Evolutionary conservation across 1,140 invertebrate species (phyloP).

Genomic region (Neodiprion lecontei): DNA sequence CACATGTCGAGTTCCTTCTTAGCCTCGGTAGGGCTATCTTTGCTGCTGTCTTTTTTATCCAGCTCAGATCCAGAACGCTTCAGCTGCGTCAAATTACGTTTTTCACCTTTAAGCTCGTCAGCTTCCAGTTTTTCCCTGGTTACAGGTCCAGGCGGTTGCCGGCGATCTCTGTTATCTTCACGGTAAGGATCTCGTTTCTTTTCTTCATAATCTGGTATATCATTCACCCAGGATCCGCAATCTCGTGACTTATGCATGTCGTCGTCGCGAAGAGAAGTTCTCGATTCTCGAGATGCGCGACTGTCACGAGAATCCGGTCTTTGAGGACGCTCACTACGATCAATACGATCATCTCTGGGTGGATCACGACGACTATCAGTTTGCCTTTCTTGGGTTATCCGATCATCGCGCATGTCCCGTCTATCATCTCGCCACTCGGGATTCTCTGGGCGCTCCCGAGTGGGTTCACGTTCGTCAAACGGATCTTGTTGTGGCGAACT

Average conservation of each 20-base stretch:
- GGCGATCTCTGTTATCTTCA: slow-evolving; percentile 48
- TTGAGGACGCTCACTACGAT: slow-evolving; percentile 62
- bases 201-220: slow-evolving; percentile 59
- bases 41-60: slow-evolving; percentile 54
- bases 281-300: slow-evolving; percentile 64
- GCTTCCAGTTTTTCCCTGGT: slow-evolving; percentile 70
- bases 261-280: slow-evolving; percentile 60
- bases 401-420: slow-evolving; percentile 22
- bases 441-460: slow-evolving; percentile 40
- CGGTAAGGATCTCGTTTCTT: slow-evolving; percentile 52
- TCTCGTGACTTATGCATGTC: slow-evolving; percentile 52
- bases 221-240: slow-evolving; percentile 60
- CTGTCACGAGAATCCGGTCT: slow-evolving; percentile 68
- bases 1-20: slow-evolving; percentile 55
- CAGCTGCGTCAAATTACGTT: slow-evolving; percentile 63
- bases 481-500: slow-evolving; percentile 53
- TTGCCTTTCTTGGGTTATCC: slow-evolving; percentile 14
- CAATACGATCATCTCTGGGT: slow-evolving; percentile 44
- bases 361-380: slow-evolving; percentile 31
- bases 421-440: slow-evolving; percentile 50
- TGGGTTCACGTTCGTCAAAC: slow-evolving; percentile 57
- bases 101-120: slow-evolving; percentile 65
- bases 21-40: slow-evolving; percentile 41
- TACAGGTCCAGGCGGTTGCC: slow-evolving; percentile 67
- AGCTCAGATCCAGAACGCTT: slow-evolving; percentile 53